phyloP scores from a whole-genome alignment of 2,113 vertebrate species.

The Nesogale talazaci region DNA sequence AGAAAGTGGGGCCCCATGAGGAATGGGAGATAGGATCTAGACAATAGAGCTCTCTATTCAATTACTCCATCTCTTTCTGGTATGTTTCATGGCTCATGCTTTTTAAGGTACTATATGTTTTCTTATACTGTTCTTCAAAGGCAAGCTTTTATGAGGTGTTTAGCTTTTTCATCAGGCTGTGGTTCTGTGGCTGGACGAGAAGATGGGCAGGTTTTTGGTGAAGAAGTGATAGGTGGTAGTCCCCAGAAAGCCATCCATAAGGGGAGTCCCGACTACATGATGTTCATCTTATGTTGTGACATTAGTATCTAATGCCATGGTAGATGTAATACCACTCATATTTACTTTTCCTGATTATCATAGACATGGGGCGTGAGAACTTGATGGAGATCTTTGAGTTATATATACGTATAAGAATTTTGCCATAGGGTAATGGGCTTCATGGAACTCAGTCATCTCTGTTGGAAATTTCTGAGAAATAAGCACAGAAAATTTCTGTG shows the following conservation, averaged over 20 bases:
- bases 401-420: not conserved
- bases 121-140: not conserved
- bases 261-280: not conserved
- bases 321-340: not conserved
- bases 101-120: not conserved
- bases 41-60: not conserved
- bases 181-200: not conserved
- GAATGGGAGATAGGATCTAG: not conserved
- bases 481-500: not conserved
- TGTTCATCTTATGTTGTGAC: not conserved
- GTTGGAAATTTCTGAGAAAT: not conserved
- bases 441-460: not conserved
- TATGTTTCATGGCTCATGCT: not conserved
- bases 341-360: not conserved
- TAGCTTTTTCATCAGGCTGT: not conserved
- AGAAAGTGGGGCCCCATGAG: not conserved
- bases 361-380: not conserved
- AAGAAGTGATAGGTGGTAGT: not conserved
- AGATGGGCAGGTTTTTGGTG: rapidly evolving
- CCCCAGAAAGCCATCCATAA: rapidly evolving
- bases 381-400: not conserved
- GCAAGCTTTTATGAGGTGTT: not conserved
- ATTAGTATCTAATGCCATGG: not conserved
- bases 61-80: not conserved
- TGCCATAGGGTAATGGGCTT: not conserved